phyloP scores from a whole-genome alignment of 2,797 vertebrate species.

The Gastrophryne carolinensis region DNA sequence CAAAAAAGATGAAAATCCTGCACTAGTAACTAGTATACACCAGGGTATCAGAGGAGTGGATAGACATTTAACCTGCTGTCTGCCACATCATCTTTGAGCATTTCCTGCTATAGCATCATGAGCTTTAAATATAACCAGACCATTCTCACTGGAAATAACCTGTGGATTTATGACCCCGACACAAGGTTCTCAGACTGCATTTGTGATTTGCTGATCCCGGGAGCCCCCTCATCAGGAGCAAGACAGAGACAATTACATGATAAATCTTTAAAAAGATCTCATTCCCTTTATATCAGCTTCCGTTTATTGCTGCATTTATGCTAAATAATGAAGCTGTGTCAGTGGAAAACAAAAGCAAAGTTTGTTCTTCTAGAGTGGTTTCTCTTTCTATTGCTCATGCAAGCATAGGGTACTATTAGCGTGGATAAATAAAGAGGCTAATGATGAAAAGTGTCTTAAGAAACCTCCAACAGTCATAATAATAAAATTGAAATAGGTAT shows the following conservation, averaged over 20 bases:
- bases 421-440: not conserved
- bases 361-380: not conserved
- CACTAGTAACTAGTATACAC: conserved; percentile 6
- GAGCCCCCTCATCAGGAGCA: conserved; percentile 27
- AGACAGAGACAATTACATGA: conserved; percentile 35
- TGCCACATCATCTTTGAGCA: not conserved
- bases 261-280: conserved; percentile 11
- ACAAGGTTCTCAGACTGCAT: conserved; percentile 10
- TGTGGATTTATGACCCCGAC: conserved; percentile 19
- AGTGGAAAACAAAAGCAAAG: not conserved
- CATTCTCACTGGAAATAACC: conserved; percentile 13
- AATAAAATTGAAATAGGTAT: not conserved
- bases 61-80: conserved; percentile 16
- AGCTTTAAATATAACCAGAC: not conserved
- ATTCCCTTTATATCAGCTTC: not conserved
- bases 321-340: not conserved
- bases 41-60: not conserved
- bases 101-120: not conserved
- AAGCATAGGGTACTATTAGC: not conserved
- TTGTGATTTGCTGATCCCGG: conserved; percentile 30
- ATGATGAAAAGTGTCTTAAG: not conserved
- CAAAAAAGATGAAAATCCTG: conserved; percentile 10
- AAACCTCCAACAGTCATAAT: not conserved
- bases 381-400: not conserved
- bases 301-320: conserved; percentile 11